Base-by-base conservation (phyloP, 2,888 invertebrate species). In the Tetragonula carbonaria region DNA sequence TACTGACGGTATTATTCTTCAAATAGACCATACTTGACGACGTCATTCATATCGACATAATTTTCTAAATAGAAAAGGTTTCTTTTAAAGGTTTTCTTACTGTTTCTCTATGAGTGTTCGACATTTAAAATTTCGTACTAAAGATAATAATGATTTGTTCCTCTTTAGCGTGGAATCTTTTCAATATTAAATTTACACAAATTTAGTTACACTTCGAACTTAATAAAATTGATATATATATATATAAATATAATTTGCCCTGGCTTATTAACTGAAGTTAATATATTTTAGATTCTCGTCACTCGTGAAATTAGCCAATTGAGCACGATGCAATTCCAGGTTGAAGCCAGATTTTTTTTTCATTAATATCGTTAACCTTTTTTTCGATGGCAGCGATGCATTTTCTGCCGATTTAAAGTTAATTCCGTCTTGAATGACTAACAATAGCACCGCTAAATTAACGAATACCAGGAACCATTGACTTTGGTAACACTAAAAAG, bases 311-410 rank as follows among this genome's bases (percentile, higher is more conserved):
- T 84, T 76, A 85, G 81, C 57, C 11, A 59, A 67, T 11, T 59
- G 21, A n/a, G 23, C 65, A 21, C 21, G 4, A 78, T 73, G 62
- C 67, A 33, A 68, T 57, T 65, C n/a, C 68, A 33, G 75, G 59
- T n/a, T 65, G 67, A 59, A 23, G 33, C 28, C 28, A 28, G 28
- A 28, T 63, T 74, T 63, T 73, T 76, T 59, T 78, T 59, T 74
- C 65, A 68, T 53, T 50, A 78, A 67, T 66, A 75, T 38, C 81
- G 50, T 80, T 80, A 80, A 80, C 85, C 85, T 75, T 66, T 72
- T 33, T 70, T n/a, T 45, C n/a, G 14, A 67, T 68, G 72, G 77
- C 33, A 51, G 67, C 62, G 53, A 80, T 88, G 82, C 77, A 18
- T 51, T 78, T 74, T 62, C 63, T 53, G 62, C 66, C 72, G 74